Base-by-base conservation (phyloP, 2,113 vertebrate species). In the Aegotheles bennettii region DNA sequence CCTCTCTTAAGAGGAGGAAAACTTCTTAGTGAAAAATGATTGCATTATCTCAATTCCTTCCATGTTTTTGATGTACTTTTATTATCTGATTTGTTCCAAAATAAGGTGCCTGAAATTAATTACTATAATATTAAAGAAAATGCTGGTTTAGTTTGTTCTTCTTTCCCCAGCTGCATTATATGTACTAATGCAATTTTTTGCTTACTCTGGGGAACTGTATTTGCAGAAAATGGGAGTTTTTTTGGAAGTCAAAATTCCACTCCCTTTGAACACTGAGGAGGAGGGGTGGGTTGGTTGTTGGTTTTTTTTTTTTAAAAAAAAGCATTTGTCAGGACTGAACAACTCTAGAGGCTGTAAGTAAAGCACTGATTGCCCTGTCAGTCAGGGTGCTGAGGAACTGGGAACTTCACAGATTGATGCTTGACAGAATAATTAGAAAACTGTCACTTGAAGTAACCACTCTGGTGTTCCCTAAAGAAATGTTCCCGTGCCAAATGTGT, bases 381-480 rank as follows among this genome's bases (percentile, higher is more conserved):
- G 96, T 99, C 99, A 99, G 97, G 93, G 95, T 94, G 91, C 97
- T 93, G 97, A 98, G 97, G 91, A 98, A 98, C 98, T 97, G 89
- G 98, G 98, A 98, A 98, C 99, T 97, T 98, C 98, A 93, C 95
- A 98, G 98, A 99, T 99, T 99, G 99, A 99, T 99, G 98, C 98
- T 99, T 99, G 99, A 99, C 99, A 99, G 98, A 99, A 98, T 99
- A 99, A 99, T 99, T 99, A 99, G 98, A 99, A 99, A 99, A 98
- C 98, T 99, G 99, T 99, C 99, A 98, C 98, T 97, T 98, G 97
- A 97, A 98, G 98, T 99, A 99, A 99, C 99, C 98, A 97, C 97
- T 98, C 94, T 87, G 98, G 98, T 98, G 98, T 98, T 98, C 98
- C 98, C 98, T 97, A 91, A 96, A 97, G 97, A 98, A 97, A 97